Conservation (phyloP, 1,140 invertebrate species). For the Aphaenogaster ashmeadi region DNA sequence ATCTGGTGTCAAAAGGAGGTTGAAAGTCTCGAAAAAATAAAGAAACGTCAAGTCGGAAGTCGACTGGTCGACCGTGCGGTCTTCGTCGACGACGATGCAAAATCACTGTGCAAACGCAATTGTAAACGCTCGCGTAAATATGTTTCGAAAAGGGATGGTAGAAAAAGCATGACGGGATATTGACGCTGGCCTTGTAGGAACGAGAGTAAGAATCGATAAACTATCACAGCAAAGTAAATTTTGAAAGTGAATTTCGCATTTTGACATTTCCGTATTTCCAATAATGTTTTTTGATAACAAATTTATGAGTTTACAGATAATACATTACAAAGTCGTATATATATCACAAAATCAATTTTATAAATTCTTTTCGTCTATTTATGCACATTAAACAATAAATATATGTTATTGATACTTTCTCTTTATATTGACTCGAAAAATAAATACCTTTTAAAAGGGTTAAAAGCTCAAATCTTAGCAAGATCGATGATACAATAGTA, state of each 20-base stretch:
- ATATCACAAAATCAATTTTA: slow-evolving; percentile 16
- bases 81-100: slow-evolving; percentile 44
- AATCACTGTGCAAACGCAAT: slow-evolving; percentile 74
- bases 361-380: background rate
- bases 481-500: slow-evolving; percentile 5
- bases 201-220: background rate
- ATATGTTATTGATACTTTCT: background rate
- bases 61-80: slow-evolving; percentile 48
- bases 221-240: background rate
- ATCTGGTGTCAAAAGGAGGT: background rate
- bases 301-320: background rate
- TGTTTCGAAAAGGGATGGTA: slow-evolving; percentile 55
- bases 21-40: slow-evolving; percentile 26
- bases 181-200: background rate
- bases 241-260: background rate
- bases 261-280: slow-evolving; percentile 1
- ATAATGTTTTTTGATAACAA: background rate
- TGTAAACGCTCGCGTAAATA: slow-evolving; percentile 72
- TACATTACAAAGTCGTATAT: background rate
- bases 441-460: background rate
- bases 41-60: slow-evolving; percentile 52
- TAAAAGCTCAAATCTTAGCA: slow-evolving; percentile 15
- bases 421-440: background rate
- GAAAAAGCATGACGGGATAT: background rate
- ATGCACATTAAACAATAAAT: slow-evolving; percentile 4